Base-by-base conservation (phyloP, 1,140 invertebrate genomes). In the Cephus cinctus region DNA sequence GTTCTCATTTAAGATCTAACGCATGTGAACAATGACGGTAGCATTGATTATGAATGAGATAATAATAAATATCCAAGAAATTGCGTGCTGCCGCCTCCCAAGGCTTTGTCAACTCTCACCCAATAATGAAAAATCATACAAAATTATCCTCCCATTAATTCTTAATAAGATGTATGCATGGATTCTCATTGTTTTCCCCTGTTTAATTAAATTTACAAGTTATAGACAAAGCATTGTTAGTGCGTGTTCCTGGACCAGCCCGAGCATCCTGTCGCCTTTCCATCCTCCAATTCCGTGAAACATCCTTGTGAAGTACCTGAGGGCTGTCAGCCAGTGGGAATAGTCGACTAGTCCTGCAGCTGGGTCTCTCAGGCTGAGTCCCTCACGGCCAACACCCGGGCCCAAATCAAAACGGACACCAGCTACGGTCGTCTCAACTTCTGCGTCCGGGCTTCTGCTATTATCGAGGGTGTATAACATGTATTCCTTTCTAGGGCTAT, bases 351-450 rank as follows among this genome's bases (percentile, higher is more conserved):
- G 66, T 73, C 76, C 76, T 59, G 74, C 74, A 52, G 72, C 59
- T 42, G 75, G 75, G 56, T 75, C 71, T 71, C 71, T 71, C 57
- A 77, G 65, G 66, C 74, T 76, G 58, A 76, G 74, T 70, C 76
- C 76, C 59, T 75, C 72, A 43, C 72, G 72, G 64, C 73, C 74
- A 45, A 76, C 71, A 53, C 76, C 75, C 55, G 73, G 73, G 53
- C 73, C 73, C 71, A 75, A 71, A 74, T 74, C 72, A 65, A 76
- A 76, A 67, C 74, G 71, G 44, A 76, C 74, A 65, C 74, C 74
- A 59, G 73, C 73, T 50, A 76, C 69, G 50, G 73, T 76, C 42
- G 73, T 75, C 71, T 76, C 74, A 63, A 76, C 69, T 58, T 73
- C 73, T 65, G 68, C 68, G 50, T 61, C 66, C 57, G 74, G 69